Conservation (phyloP, 1,140 invertebrate species). For the Batillaria attramentaria region DNA sequence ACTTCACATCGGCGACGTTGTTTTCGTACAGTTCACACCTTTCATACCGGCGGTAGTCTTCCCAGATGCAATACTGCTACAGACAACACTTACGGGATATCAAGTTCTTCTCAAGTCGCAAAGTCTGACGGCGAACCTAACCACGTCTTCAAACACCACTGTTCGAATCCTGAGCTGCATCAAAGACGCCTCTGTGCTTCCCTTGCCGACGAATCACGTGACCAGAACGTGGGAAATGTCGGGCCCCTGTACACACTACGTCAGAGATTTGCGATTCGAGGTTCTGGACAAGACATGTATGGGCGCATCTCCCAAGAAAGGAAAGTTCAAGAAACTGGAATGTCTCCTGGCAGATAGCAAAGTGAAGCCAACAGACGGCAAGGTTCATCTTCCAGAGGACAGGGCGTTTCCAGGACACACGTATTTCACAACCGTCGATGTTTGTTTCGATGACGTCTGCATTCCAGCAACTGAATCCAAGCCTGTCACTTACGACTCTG, state of each 20-base stretch:
- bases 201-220: background rate
- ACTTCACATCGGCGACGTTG: background rate
- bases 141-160: background rate
- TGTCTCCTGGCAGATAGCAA: background rate
- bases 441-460: constrained; percentile 19
- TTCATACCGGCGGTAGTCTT: background rate
- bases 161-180: background rate
- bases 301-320: background rate
- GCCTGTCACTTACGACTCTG: background rate
- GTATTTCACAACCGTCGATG: background rate
- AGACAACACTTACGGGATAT: constrained; percentile 17
- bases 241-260: background rate
- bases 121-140: background rate
- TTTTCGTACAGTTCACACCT: constrained; percentile 4
- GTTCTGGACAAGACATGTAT: constrained; percentile 11
- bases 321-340: background rate
- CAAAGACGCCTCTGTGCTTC: background rate
- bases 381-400: background rate
- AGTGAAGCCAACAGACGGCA: background rate
- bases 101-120: constrained; percentile 32
- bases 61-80: background rate
- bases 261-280: background rate
- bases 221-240: background rate
- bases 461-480: background rate
- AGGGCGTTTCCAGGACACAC: background rate